Evolutionary conservation across 2,888 invertebrate genomes (phyloP), one percentile per base, ranked within the genome.

Genomic region (Drosophila stalkeri): DNA sequence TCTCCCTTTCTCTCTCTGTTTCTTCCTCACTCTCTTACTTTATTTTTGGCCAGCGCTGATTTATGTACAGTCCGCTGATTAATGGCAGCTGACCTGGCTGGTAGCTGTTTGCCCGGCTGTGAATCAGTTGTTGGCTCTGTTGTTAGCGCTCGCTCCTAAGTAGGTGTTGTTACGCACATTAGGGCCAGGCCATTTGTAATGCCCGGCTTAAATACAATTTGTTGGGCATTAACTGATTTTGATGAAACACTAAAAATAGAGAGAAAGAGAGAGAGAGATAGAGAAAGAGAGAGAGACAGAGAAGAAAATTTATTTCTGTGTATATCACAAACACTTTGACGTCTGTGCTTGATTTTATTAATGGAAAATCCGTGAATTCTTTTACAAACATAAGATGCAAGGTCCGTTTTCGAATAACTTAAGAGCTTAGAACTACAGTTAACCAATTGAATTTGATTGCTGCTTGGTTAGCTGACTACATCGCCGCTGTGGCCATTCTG

Each of bases 401-500:
- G 64, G 49, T 67, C 44, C 67, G 62, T 37, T 73, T 66, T 64
- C 23, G 49, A 81, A 89, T 86, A 85, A 89, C 72, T 85, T 89
- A 89, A 52, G 43, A 49, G 76, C 84, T 86, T 86, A 84, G 64
- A 49, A 66, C 74, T 81, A 82, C 49, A 55, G 57, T 69, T 55
- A 75, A 65, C 69, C 59, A 61, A 61, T 56, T 41, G 64, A 65
- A 66, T 54, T 44, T 55, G 16, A 23, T 70, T 72, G 81, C 85
- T 47, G 49, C 41, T 59, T 75, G 66, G 92, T 91, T 93, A 97
- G 95, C 97, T 97, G 91, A 97, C 96, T 87, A 97, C 94, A 93
- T 97, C 97, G 1, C 95, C 88, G 41, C 90, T 86, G 68, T 95
- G 95, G 47, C 96, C 96, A 91, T 96, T 95, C 89, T 97, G 97